These are phyloP conservation scores for Meghimatium bilineatum DNA, from an alignment of 2,888 invertebrate species.

Conservation along the genomic window DNA sequence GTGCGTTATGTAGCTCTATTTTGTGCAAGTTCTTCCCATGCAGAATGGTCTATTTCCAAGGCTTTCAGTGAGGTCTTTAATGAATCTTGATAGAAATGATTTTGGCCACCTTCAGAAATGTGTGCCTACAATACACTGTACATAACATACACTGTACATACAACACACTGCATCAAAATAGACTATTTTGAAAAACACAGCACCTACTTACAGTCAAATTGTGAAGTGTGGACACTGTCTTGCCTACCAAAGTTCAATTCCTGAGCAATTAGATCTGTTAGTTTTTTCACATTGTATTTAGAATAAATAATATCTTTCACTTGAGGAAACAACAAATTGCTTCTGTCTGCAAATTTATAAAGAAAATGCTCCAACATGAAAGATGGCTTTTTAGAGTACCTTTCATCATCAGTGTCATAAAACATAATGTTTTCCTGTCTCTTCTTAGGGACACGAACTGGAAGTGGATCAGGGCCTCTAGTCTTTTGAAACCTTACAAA, in stretches of 20 bases:
- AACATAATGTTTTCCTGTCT: constrained; percentile 61
- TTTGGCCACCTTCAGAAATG: too few relatives aligned
- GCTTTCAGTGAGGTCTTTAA: too few relatives aligned
- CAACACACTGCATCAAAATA: too few relatives aligned
- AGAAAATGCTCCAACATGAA: constrained; percentile 73
- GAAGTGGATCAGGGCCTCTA: constrained; percentile 70
- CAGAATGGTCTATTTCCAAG: too few relatives aligned
- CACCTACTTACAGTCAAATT: constrained; percentile 36
- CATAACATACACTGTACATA: too few relatives aligned
- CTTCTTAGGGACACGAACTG: constrained; percentile 61
- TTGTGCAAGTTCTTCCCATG: too few relatives aligned
- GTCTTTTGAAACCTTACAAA: constrained; percentile 69
- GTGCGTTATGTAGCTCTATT: too few relatives aligned
- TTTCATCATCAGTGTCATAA: constrained; percentile 64
- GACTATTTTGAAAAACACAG: background rate
- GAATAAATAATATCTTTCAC: constrained; percentile 67
- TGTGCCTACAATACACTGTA: too few relatives aligned
- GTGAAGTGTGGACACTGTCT: constrained; percentile 27
- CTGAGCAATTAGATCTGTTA: constrained; percentile 69
- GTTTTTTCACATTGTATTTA: constrained; percentile 70
- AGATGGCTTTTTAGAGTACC: constrained; percentile 65
- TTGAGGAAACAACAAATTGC: constrained; percentile 61
- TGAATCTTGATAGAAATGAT: too few relatives aligned
- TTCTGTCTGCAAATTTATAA: constrained; percentile 62
- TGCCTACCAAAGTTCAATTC: constrained; percentile 51